Base-by-base conservation (phyloP, 2,888 invertebrate species). In the Tethea ocularis region DNA sequence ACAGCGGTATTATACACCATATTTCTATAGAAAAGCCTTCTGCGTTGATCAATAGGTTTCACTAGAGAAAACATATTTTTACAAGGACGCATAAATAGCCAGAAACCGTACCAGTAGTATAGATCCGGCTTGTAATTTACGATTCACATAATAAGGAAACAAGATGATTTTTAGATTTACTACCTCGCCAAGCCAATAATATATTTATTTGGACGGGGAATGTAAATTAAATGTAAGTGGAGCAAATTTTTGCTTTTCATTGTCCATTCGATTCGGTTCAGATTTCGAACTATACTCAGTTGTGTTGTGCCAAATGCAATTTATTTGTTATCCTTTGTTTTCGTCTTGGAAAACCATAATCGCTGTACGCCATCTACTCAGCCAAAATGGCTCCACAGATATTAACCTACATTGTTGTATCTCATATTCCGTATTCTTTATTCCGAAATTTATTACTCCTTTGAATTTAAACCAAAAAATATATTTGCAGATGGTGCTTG, bases 181-280 rank as follows among this genome's bases (percentile, higher is more conserved):
- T n/a, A 54, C 15, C 46, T 62, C 64, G 56, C 59, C 55, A 38
- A 38, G 59, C 56, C 51, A 59, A 59, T 57, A 56, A 57, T 60
- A 62, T 57, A 67, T 67, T 68, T 65, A 68, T 72, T 63, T 64
- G 57, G 55, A 1, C 20, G 60, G 66, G 61, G 64, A 71, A 70
- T 68, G 72, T 68, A 77, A 80, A 82, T 81, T 84, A 67, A 72
- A 88, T 85, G 85, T 80, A 89, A 84, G 79, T 86, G 72, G 84
- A 80, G 63, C 87, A 74, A 76, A 80, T 82, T 83, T 83, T 83
- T 75, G 82, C 74, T 80, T 80, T 85, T 87, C 88, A 88, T 84
- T 83, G 83, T 83, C 80, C 80, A 78, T 80, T 82, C 72, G 71
- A 22, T 61, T 62, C 74, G 66, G 68, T 73, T 72, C 69, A 70